A percentile compares a stretch with the other conserved stretches of the same genome.
phyloP scores from a whole-genome alignment of 2,888 invertebrate species.

The Dascillus cervinus region DNA sequence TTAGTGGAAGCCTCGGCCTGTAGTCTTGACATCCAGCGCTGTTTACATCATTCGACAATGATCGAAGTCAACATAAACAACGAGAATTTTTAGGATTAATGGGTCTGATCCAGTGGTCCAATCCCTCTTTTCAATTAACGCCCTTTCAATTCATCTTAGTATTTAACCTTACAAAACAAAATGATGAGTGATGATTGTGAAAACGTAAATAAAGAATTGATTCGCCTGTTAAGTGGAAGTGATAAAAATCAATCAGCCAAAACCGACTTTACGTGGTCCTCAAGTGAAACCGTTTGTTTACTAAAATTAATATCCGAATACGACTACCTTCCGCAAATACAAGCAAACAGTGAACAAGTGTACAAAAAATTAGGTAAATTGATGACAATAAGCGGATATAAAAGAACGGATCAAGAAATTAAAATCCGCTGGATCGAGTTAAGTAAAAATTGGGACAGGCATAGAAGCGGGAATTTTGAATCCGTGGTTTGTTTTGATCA shows the following conservation, averaged over 20 bases:
- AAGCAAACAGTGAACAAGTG: conserved; percentile 10
- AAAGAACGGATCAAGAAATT: conserved; percentile 10
- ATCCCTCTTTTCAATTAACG: background rate
- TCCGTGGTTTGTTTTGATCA: conserved; percentile 11
- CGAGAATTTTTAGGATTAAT: conserved; percentile 5
- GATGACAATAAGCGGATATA: conserved; percentile 13
- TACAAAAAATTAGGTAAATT: conserved; percentile 15
- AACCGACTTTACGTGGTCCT: conserved; percentile 11
- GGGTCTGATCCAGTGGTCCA: conserved; percentile 1
- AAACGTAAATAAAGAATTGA: conserved; percentile 7
- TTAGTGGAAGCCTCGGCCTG: too few species aligned
- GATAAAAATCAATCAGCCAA: background rate
- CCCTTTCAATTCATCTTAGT: background rate
- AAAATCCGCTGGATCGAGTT: conserved; percentile 12
- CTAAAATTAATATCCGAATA: conserved; percentile 13
- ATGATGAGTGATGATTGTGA: conserved; percentile 6
- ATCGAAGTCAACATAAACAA: background rate
- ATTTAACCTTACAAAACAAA: too few species aligned
- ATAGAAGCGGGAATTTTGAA: conserved; percentile 10
- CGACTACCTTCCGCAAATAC: conserved; percentile 11
- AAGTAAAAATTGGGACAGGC: conserved; percentile 10
- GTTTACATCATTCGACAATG: conserved; percentile 8
- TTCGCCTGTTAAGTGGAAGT: conserved; percentile 8
- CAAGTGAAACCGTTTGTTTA: conserved; percentile 12
- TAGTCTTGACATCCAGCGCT: conserved; percentile 1